phyloP scores from a whole-genome alignment of 1,140 invertebrate species.

The Archivesica marissinica region DNA sequence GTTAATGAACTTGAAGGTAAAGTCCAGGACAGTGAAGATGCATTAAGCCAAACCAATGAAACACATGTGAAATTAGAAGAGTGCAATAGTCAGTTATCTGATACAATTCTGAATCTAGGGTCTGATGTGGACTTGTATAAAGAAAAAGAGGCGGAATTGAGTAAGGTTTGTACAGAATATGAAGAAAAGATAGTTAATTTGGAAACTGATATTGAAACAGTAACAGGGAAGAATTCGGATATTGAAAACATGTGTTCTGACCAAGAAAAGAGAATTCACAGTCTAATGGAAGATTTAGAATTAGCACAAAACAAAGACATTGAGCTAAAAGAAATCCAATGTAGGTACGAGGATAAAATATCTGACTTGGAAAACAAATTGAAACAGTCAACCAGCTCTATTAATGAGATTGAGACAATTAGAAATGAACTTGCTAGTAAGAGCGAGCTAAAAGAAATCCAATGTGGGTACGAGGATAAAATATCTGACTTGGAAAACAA shows the following conservation, averaged over 20 bases:
- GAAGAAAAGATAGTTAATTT: constrained; percentile 40
- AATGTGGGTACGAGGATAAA: constrained; percentile 35
- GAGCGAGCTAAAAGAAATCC: constrained; percentile 30
- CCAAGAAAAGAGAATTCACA: constrained; percentile 13
- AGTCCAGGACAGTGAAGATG: background rate
- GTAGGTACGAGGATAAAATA: constrained; percentile 42
- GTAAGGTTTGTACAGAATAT: constrained; percentile 32
- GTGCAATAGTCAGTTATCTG: background rate
- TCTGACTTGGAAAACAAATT: constrained; percentile 21
- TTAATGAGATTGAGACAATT: background rate
- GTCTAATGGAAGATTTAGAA: constrained; percentile 49
- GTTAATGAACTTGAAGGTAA: background rate
- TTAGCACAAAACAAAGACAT: constrained; percentile 48
- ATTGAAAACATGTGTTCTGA: constrained; percentile 42
- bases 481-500: constrained; percentile 28
- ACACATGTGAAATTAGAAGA: constrained; percentile 36
- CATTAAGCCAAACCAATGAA: constrained; percentile 10
- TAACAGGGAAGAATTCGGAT: constrained; percentile 26
- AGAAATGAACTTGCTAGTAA: background rate
- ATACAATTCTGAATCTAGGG: constrained; percentile 24
- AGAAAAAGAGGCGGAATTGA: constrained; percentile 31
- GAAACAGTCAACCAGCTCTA: background rate
- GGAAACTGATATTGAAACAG: constrained; percentile 41
- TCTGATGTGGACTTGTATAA: constrained; percentile 29
- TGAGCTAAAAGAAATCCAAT: constrained; percentile 36